Base-by-base conservation (phyloP, 2,888 invertebrate species). In the Coenonympha glycerion region DNA sequence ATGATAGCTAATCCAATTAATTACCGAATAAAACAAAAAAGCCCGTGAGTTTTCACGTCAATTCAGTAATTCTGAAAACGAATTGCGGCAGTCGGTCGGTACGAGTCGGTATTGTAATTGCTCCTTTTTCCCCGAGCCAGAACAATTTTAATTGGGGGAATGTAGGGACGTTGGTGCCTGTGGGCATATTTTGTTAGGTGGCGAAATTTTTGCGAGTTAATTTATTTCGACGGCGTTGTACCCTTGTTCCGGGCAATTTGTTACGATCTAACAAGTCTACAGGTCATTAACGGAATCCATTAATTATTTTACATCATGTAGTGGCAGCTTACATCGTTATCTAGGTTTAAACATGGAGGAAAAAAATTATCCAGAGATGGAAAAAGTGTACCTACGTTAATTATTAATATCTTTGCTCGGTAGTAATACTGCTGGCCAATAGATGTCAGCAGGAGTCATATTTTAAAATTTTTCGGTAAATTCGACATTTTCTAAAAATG, bases 121-220 rank as follows among this genome's bases (percentile, higher is more conserved):
- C 64, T 60, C 61, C 67, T 71, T 65, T 62, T 63, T n/a, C n/a
- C 57, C 40, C 37, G 21, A 37, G 37, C 21, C 37, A 22, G 62
- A 68, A 55, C 62, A 57, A 59, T 68, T 70, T 69, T 72, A 70
- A 73, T 72, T 64, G 61, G 58, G 30, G 64, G 59, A 53, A 42
- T 55, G 39, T 46, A 41, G 55, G 52, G 41, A 53, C n/a, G n/a
- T n/a, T n/a, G 50, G 34, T 28, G 41, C 11, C 15, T 2, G 11
- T 30, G 13, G 11, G 30, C 13, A 30, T 3, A 44, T 47, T 54
- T 33, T 31, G 49, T 51, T 39, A 40, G 47, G 6, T 31, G 42
- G 41, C 24, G 37, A 52, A 56, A 51, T 51, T 53, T 56, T 52
- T 47, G 47, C 47, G 36, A 37, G 51, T 47, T 53, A 45, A 56